phyloP scores from a whole-genome alignment of 2,113 vertebrate species.

The Otus sunia region DNA sequence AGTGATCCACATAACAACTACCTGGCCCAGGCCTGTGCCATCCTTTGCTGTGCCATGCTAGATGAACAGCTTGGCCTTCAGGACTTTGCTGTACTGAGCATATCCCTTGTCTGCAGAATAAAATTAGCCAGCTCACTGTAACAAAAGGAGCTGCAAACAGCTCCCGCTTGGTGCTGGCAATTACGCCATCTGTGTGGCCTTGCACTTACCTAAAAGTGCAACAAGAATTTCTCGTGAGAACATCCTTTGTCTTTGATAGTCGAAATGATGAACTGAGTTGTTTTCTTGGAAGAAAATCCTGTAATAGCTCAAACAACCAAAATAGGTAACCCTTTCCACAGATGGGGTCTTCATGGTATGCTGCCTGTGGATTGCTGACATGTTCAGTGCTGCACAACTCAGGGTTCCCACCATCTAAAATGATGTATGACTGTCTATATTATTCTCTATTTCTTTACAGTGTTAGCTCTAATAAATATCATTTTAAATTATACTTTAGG shows the following conservation, averaged over 20 bases:
- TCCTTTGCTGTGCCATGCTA: not conserved
- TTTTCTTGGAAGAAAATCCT: not conserved
- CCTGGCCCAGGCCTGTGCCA: no score
- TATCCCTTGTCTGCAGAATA: not conserved
- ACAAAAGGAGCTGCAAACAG: not conserved
- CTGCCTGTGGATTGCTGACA: not conserved
- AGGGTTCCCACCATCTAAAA: not conserved
- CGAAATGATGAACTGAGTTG: rapidly evolving
- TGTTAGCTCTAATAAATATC: not conserved
- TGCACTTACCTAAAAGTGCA: not conserved
- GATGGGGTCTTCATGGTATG: not conserved
- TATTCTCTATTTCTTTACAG: not conserved
- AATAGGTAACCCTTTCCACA: not conserved
- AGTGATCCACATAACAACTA: not conserved
- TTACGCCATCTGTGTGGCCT: not conserved
- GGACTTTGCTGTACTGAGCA: not conserved
- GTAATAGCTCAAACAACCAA: not conserved
- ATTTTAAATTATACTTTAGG: not conserved
- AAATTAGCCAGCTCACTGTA: not conserved
- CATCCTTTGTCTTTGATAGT: not conserved
- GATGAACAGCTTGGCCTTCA: not conserved
- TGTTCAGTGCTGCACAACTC: not conserved
- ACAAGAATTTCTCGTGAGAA: not conserved
- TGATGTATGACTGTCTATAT: not conserved
- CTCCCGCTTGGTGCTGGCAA: not conserved